phyloP scores from a whole-genome alignment of 2,888 invertebrate species.

The Pasiphila rectangulata region DNA sequence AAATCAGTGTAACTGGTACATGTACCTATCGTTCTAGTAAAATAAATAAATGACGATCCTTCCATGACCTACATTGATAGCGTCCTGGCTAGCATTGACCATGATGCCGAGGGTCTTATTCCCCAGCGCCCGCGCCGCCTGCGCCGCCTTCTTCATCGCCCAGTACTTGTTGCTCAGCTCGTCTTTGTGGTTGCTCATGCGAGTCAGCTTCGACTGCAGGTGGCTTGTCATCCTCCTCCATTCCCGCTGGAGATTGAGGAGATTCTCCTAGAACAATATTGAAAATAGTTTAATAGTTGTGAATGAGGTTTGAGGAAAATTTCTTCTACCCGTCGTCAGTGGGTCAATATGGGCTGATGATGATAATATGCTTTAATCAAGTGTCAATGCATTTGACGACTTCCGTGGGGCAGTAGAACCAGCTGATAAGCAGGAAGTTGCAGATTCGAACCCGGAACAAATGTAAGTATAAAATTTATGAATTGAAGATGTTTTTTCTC shows the following conservation, averaged over 20 bases:
- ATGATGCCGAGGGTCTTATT: slow-evolving; percentile 79
- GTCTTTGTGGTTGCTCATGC: slow-evolving; percentile 70
- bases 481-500: no score
- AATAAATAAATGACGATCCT: not conserved
- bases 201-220: slow-evolving; percentile 66
- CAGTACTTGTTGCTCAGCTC: slow-evolving; percentile 68
- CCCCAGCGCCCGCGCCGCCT: slow-evolving; percentile 70
- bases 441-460: no score
- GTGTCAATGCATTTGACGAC: no score
- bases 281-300: not conserved
- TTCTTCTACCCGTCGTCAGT: no score
- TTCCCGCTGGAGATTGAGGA: slow-evolving; percentile 72
- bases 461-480: no score
- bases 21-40: not conserved
- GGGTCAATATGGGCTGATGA: no score
- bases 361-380: no score
- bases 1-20: no score
- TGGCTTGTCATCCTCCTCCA: slow-evolving; percentile 66
- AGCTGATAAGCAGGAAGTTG: no score
- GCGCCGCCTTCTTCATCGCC: slow-evolving; percentile 78
- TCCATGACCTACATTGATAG: slow-evolving; percentile 64
- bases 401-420: no score
- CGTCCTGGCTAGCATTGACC: slow-evolving; percentile 82
- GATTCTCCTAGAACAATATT: slow-evolving; percentile 49
- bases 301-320: no score